These are phyloP conservation scores for Apodemia duryi DNA, from an alignment of 2,888 invertebrate species.

Conservation along the genomic window DNA sequence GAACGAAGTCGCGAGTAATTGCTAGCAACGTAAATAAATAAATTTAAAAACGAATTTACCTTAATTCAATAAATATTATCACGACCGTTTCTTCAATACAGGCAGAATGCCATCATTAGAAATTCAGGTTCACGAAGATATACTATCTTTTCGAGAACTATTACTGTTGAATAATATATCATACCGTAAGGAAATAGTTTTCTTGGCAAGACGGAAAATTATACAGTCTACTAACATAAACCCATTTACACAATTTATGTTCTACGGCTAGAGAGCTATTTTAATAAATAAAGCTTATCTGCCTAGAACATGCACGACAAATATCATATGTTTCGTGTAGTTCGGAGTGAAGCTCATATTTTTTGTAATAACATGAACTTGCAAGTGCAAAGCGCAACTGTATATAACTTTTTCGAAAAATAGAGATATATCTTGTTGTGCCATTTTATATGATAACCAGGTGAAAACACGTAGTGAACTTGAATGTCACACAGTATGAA, in stretches of 20 bases:
- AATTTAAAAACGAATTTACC: too few relatives aligned
- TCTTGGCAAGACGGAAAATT: neutral
- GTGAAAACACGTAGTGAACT: too few relatives aligned
- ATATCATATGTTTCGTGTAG: neutral
- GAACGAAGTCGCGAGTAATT: too few relatives aligned
- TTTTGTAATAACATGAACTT: neutral
- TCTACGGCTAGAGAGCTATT: neutral
- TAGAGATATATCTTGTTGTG: too few relatives aligned
- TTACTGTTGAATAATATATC: neutral
- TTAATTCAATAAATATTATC: too few relatives aligned
- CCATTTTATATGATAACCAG: too few relatives aligned
- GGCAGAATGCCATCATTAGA: too few relatives aligned
- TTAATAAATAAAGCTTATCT: constrained; percentile 5
- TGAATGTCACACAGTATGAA: too few relatives aligned
- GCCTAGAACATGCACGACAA: neutral
- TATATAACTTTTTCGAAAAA: neutral
- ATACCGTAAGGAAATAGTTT: neutral
- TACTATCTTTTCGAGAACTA: neutral
- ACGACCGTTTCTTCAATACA: too few relatives aligned
- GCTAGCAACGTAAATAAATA: too few relatives aligned
- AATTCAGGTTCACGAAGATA: too few relatives aligned
- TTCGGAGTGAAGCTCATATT: neutral
- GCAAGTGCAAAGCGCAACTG: neutral
- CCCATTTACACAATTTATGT: neutral
- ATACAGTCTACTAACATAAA: neutral